Base-by-base conservation (phyloP, 2,797 vertebrate genomes). In the Sebastes wilsoni region DNA sequence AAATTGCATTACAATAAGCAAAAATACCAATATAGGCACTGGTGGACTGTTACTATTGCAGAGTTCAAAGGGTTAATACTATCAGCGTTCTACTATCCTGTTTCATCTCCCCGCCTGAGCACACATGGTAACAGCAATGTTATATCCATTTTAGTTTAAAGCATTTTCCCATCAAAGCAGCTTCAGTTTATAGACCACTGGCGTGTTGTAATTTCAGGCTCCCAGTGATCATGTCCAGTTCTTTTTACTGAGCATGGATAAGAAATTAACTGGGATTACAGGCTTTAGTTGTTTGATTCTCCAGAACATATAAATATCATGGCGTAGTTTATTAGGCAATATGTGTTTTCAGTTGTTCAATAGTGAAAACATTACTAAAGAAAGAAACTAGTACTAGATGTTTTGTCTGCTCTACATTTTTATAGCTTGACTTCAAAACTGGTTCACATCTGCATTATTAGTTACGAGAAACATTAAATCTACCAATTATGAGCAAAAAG, bases 181-280 rank as follows among this genome's bases (percentile, higher is more conserved):
- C 49, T 72, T 32, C n/a, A 2, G 56, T 81, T 87, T 85, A 77
- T 60, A 77, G 72, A 79, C 54, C 82, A 58, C 77, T 73, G 55
- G 80, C 61, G 65, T 77, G 66, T 78, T 55, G 69, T 70, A 54
- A 28, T 69, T 79, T 46, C 46, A 54, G 70, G n/a, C 72, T 73
- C 52, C 5, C 16, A 6, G 52, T 25, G 36, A 58, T 77, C 72
- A 42, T 38, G 73, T 69, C 34, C 72, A 66, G 13, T 80, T 32
- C 22, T 20, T 82, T 70, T 77, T 55, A 79, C 62, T 65, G 38
- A 54, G 55, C 60, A 38, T 59, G 59, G 52, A 59, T 71, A 71
- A 75, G 66, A 66, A 77, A 66, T 75, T 22, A 32, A 71, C 58
- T n/a, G 22, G 22, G 65, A 80, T 80, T 70, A 75, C n/a, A 49